Base-by-base conservation (phyloP, 2,797 vertebrate genomes). In the Lagothrix lagotricha region DNA sequence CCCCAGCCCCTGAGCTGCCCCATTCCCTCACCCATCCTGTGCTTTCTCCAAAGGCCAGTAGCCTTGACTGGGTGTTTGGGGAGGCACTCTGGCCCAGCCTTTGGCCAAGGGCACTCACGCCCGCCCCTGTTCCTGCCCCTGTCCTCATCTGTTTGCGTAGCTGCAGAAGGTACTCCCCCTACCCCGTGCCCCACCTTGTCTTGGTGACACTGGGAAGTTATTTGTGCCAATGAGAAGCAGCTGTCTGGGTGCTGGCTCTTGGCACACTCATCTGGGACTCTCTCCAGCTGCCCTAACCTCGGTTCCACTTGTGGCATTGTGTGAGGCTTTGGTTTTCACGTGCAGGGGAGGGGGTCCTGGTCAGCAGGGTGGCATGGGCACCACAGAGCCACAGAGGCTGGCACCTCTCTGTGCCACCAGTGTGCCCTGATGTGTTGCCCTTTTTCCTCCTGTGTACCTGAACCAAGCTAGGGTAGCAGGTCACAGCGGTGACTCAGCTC, bases 401-500 rank as follows among this genome's bases (percentile, higher is more conserved):
- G 89, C 89, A 33, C 61, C 44, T 33, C 77, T 36, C 48, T 80
- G 57, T 54, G 72, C 58, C 57, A 85, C 84, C 88, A 67, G 28
- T 19, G 82, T 41, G 70, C 33, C 73, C 79, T 87, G 67, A 52
- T 70, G 58, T 30, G 33, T 81, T 48, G 48, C 36, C 48, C 57
- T 58, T 87, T 85, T 44, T 12, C 82, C 30, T 84, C n/a, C 54
- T 72, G 39, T 93, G 90, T 70, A 52, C 91, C 76, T 72, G 72
- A 75, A 48, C 41, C 0, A 8, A 77, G 89, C 82, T 10, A 79
- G 86, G 73, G 87, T 7, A 6, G 92, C 79, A 89, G 95, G 89
- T 90, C 95, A 95, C 89, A 92, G 93, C 36, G 61, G 87, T 96
- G 96, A 95, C 95, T 98, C 87, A 75, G 95, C 48, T 86, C 76